phyloP scores from a whole-genome alignment of 2,888 invertebrate genomes.

The Thymelicus lineola region DNA sequence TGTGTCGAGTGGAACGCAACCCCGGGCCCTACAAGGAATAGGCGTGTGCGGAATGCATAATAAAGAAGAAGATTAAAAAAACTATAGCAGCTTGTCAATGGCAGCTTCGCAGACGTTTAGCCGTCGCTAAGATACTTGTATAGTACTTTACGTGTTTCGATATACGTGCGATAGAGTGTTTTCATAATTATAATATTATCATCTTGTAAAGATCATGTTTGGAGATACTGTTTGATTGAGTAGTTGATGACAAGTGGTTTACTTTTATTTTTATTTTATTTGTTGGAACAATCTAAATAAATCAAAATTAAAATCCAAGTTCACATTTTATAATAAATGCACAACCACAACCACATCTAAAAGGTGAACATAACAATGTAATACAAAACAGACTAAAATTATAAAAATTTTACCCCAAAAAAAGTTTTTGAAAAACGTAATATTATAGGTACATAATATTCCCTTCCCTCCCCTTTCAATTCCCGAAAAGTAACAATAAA shows the following conservation, averaged over 20 bases:
- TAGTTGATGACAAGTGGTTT: too few species aligned
- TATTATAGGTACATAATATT: too few species aligned
- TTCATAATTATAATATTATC: not conserved
- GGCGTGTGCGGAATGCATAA: slow-evolving; percentile 84
- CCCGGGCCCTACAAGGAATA: slow-evolving; percentile 78
- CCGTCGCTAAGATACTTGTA: slow-evolving; percentile 1
- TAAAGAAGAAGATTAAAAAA: slow-evolving; percentile 82
- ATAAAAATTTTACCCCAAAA: too few species aligned
- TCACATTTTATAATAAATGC: too few species aligned
- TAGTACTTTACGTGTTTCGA: not conserved
- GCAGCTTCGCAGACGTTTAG: slow-evolving; percentile 50
- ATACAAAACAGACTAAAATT: too few species aligned
- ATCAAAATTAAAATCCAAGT: too few species aligned
- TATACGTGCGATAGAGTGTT: not conserved
- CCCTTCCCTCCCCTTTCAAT: too few species aligned
- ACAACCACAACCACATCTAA: too few species aligned
- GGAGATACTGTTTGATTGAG: not conserved
- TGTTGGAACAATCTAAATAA: too few species aligned
- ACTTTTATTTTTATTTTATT: too few species aligned
- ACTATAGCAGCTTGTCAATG: slow-evolving; percentile 81
- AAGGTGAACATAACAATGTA: too few species aligned
- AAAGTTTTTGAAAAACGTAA: too few species aligned
- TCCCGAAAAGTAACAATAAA: not conserved
- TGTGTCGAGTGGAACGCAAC: slow-evolving; percentile 71
- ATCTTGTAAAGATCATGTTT: not conserved